phyloP scores from a whole-genome alignment of 2,797 vertebrate genomes.

The Taeniopygia guttata region DNA sequence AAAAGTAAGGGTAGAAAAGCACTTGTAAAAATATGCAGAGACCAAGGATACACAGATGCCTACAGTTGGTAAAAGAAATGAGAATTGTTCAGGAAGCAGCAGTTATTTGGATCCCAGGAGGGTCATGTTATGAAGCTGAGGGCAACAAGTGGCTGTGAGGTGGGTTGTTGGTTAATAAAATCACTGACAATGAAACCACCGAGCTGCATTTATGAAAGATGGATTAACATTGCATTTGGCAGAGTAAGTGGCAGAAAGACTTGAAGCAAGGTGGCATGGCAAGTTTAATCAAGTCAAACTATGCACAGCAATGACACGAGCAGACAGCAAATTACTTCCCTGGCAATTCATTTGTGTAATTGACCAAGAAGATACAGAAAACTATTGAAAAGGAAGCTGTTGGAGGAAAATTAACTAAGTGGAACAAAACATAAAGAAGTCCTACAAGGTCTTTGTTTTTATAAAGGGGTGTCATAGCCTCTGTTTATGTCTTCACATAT shows the following conservation, averaged over 20 bases:
- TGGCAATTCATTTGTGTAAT: not conserved
- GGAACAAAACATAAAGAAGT: not conserved
- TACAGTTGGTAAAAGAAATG: not conserved
- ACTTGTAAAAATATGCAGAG: not conserved
- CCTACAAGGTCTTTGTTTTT: not conserved
- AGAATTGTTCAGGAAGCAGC: not conserved
- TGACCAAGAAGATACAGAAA: not conserved
- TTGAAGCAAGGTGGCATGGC: not conserved
- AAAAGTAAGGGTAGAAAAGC: not conserved
- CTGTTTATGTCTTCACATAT: not conserved
- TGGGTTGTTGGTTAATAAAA: slow-evolving; percentile 15
- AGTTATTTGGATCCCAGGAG: not conserved
- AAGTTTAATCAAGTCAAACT: not conserved
- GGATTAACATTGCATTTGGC: not conserved
- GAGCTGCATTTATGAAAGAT: not conserved
- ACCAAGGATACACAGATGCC: not conserved
- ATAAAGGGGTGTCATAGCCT: not conserved
- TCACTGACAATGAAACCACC: not conserved
- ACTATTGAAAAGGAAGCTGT: not conserved
- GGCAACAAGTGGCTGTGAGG: not conserved
- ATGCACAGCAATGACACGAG: not conserved
- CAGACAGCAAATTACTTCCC: not conserved
- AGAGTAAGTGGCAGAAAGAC: not conserved
- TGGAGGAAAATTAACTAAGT: not conserved
- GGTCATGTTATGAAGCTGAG: not conserved